phyloP scores from a whole-genome alignment of 2,113 vertebrate genomes.

The Sander lucioperca region DNA sequence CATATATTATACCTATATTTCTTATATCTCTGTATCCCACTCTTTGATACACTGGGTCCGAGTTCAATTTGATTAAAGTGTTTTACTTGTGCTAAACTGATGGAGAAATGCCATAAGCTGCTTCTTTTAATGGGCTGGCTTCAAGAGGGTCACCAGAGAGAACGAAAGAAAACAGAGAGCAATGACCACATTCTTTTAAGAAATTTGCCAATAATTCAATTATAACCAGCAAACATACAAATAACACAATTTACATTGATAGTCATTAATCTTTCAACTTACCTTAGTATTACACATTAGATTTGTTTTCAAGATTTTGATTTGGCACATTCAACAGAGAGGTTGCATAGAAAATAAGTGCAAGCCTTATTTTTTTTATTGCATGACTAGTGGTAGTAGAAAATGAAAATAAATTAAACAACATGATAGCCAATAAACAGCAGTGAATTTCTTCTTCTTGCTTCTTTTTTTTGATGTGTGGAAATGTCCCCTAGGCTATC shows the following conservation, averaged over 20 bases:
- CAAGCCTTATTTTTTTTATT: neutral
- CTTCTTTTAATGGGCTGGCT: constrained; percentile 4
- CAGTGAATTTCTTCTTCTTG: neutral
- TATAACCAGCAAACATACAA: neutral
- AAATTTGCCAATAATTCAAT: neutral
- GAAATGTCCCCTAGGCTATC: constrained; percentile 29
- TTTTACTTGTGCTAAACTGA: constrained; percentile 25
- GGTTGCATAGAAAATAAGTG: constrained; percentile 5
- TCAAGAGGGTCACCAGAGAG: constrained; percentile 16
- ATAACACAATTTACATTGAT: neutral
- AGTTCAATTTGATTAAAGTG: constrained; percentile 16
- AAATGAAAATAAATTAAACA: constrained; percentile 44
- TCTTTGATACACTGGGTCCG: constrained; percentile 1
- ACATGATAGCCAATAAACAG: constrained; percentile 40
- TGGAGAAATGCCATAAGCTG: constrained; percentile 9
- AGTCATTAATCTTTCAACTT: neutral
- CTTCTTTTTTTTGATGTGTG: constrained; percentile 9
- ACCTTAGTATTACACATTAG: neutral
- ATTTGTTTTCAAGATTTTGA: constrained; percentile 18
- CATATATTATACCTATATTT: neutral
- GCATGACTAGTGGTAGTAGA: neutral
- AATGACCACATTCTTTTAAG: neutral
- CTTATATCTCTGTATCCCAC: neutral
- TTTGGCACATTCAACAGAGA: constrained; percentile 9
- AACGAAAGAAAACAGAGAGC: neutral